Conservation (phyloP, 2,113 vertebrate species). For the Trochalopteron elliotii region DNA sequence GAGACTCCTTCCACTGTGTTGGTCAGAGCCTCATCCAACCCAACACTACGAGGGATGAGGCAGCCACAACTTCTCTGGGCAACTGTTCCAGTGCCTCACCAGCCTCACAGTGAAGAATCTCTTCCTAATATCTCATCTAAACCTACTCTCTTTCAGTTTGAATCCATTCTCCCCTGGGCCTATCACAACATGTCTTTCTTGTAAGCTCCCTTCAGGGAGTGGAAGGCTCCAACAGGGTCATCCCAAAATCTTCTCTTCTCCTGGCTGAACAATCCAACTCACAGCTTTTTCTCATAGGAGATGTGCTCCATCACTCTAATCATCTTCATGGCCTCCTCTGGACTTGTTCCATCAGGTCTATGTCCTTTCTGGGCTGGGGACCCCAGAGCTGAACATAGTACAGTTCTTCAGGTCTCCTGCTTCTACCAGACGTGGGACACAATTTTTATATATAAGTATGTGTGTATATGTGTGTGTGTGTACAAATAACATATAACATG, state of each 20-base stretch:
- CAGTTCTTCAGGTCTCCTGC: not conserved
- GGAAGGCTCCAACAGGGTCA: not conserved
- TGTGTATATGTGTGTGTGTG: fast-evolving
- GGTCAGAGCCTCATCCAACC: not conserved
- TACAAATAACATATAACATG: not conserved
- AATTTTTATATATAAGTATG: not conserved
- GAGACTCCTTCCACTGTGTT: too few species aligned
- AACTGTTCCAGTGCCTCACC: not conserved
- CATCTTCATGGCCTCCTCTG: not conserved
- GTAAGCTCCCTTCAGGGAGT: not conserved
- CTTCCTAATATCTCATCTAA: not conserved
- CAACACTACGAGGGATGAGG: not conserved
- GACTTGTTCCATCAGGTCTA: not conserved
- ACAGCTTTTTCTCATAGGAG: not conserved
- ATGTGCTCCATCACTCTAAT: not conserved
- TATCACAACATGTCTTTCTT: not conserved
- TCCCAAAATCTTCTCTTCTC: not conserved
- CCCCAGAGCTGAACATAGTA: not conserved
- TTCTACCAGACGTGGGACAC: not conserved
- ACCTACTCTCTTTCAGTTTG: not conserved
- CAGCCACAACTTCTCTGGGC: not conserved
- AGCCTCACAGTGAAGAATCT: not conserved
- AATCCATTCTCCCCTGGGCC: not conserved
- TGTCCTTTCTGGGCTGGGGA: not conserved
- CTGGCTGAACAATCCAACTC: not conserved